A percentile compares a stretch with the other conserved stretches of the same genome.
Evolutionary conservation across 2,797 vertebrate genomes (phyloP).

Genomic region (Eremophila alpestris): DNA sequence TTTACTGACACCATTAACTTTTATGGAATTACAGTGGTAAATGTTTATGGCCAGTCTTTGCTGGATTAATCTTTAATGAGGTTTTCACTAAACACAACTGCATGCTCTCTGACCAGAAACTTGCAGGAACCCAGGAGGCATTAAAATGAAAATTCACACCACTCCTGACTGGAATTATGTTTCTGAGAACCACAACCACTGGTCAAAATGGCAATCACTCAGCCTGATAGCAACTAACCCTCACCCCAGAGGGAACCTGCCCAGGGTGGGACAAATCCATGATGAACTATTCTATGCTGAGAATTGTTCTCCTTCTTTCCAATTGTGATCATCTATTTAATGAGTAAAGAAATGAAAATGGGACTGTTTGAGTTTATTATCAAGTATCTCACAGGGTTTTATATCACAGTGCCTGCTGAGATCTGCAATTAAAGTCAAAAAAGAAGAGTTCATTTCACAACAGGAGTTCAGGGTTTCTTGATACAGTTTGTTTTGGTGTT

Average conservation of each 20-base stretch:
- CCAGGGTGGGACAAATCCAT: background rate
- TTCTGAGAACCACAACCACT: background rate
- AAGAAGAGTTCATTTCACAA: slow-evolving; percentile 20
- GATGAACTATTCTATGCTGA: background rate
- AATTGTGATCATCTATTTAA: slow-evolving; percentile 41
- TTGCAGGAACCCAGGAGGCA: background rate
- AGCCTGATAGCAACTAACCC: background rate
- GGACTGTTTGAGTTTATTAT: slow-evolving; percentile 48
- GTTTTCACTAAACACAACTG: slow-evolving; percentile 16
- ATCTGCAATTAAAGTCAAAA: slow-evolving; percentile 35
- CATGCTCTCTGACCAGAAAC: background rate
- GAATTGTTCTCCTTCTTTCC: background rate
- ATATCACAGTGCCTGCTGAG: slow-evolving; percentile 22
- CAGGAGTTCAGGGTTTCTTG: background rate
- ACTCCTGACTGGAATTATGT: background rate
- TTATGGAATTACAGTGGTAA: slow-evolving; percentile 25
- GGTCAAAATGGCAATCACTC: background rate
- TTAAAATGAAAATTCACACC: slow-evolving; percentile 2
- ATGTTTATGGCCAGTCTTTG: slow-evolving; percentile 16
- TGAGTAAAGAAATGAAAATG: slow-evolving; percentile 31
- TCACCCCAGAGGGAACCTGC: background rate
- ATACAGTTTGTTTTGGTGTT: slow-evolving; percentile 5
- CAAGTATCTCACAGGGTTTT: slow-evolving; percentile 31
- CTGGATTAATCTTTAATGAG: slow-evolving; percentile 56
- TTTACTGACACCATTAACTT: slow-evolving; percentile 47